Base-by-base conservation (phyloP, 2,888 invertebrate species). In the Tineola bisselliella region DNA sequence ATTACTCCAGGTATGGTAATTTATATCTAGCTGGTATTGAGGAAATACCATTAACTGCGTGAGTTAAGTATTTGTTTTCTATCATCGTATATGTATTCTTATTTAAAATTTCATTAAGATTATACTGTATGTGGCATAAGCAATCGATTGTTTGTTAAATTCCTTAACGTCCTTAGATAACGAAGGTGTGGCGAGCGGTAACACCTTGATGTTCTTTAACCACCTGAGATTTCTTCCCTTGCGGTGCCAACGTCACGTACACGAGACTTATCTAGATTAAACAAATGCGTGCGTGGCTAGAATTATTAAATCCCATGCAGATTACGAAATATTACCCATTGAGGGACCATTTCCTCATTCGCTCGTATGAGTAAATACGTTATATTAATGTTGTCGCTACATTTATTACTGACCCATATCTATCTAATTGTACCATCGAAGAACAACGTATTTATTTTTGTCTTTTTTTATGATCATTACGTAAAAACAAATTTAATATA, bases 171-270 rank as follows among this genome's bases (percentile, higher is more conserved):
- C 48, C n/a, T 48, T 17, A 17, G 48, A 48, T 48, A 48, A 48
- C 13, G 10, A 48, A 48, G 48, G 48, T 48, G 48, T 48, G 48
- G 15, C 15, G 12, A 6, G 15, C 48, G 48, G 15, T 48, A 48
- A 17, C 17, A 17, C 48, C 48, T 48, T 48, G 15, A 48, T 48
- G 48, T 48, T 17, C 48, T 15, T 48, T n/a, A 13, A 44, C 13
- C 17, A 48, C 17, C 15, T 15, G 15, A 48, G 48, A 48, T 48
- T n/a, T n/a, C 48, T 48, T n/a, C 48, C 15, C 48, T 48, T 13
- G 48, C 48, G 48, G 48, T 48, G 48, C 48, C 15, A 48, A 48
- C 48, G 17, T 17, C 48, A 48, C 48, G 48, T 48, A 48, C 48
- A 8, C 10, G 15, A 48, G 6, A 15, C 48, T 48, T 48, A 48